These are phyloP conservation scores for Hyles vespertilio DNA, from an alignment of 1,140 invertebrate genomes.

Conservation along the genomic window DNA sequence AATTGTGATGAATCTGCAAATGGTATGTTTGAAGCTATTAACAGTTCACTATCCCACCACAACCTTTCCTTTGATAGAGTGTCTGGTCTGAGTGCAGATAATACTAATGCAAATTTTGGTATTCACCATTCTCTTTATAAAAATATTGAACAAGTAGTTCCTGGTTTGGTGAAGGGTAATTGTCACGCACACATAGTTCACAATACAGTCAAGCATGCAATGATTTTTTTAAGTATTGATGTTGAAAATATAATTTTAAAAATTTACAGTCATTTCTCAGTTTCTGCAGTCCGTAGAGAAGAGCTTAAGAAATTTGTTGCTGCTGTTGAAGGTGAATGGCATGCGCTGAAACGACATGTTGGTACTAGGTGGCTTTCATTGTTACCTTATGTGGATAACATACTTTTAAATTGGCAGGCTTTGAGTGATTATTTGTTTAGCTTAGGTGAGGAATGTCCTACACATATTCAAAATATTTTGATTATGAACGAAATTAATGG, in stretches of 20 bases:
- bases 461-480: too few species aligned
- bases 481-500: too few species aligned
- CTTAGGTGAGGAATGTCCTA: slow-evolving; percentile 6
- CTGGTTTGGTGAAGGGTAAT: slow-evolving; percentile 32
- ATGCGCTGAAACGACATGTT: slow-evolving; percentile 31
- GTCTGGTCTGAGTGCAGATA: slow-evolving; percentile 30
- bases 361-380: slow-evolving; percentile 31
- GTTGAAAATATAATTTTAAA: slow-evolving; percentile 36
- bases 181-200: slow-evolving; percentile 36
- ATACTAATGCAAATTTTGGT: slow-evolving; percentile 36
- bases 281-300: slow-evolving; percentile 32
- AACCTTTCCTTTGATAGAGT: slow-evolving; percentile 24
- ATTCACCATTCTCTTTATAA: slow-evolving; percentile 29
- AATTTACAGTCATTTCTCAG: slow-evolving; percentile 31
- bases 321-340: slow-evolving; percentile 29
- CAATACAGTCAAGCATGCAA: slow-evolving; percentile 29
- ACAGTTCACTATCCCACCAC: slow-evolving; percentile 24
- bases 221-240: slow-evolving; percentile 27
- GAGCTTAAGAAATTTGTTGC: slow-evolving; percentile 35
- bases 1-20: slow-evolving; percentile 32
- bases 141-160: slow-evolving; percentile 24
- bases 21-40: slow-evolving; percentile 41
- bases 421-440: slow-evolving; percentile 28
- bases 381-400: slow-evolving; percentile 26
- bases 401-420: slow-evolving; percentile 34